Evolutionary conservation across 1,140 invertebrate species (phyloP).

Genomic region (Drosophila funebris): DNA sequence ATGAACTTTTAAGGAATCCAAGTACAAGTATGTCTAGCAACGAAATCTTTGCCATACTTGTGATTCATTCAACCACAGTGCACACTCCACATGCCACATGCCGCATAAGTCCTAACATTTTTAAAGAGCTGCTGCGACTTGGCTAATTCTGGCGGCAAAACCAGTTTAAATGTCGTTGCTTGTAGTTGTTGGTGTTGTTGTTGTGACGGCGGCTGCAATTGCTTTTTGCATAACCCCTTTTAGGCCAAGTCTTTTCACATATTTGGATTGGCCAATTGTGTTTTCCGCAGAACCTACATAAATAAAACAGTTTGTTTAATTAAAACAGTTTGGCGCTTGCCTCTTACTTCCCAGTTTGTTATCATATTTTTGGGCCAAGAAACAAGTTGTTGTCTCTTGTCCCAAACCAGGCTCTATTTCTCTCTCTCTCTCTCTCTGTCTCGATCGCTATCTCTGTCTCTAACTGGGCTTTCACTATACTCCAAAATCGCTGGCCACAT

Average conservation of each 20-base stretch:
- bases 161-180: constrained; percentile 59
- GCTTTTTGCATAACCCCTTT: constrained; percentile 70
- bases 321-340: constrained; percentile 3
- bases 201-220: constrained; percentile 45
- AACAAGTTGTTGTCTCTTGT: constrained; percentile 37
- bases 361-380: constrained; percentile 29
- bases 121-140: constrained; percentile 52
- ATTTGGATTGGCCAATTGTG: constrained; percentile 33
- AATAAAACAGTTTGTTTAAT: constrained; percentile 16
- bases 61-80: constrained; percentile 39
- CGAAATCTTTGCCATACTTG: not conserved
- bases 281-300: constrained; percentile 43
- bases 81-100: constrained; percentile 21
- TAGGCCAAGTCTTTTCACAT: constrained; percentile 49
- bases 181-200: constrained; percentile 5
- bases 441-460: not conserved
- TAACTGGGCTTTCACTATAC: constrained; percentile 6
- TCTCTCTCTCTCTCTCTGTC: too few relatives aligned
- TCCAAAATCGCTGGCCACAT: too few relatives aligned
- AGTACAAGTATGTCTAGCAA: not conserved
- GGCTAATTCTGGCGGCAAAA: constrained; percentile 75
- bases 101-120: constrained; percentile 45
- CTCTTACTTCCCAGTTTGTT: constrained; percentile 31
- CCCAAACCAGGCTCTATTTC: too few relatives aligned
- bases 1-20: constrained; percentile 37